phyloP scores from a whole-genome alignment of 2,888 invertebrate genomes.

The Heteropelma amictum region DNA sequence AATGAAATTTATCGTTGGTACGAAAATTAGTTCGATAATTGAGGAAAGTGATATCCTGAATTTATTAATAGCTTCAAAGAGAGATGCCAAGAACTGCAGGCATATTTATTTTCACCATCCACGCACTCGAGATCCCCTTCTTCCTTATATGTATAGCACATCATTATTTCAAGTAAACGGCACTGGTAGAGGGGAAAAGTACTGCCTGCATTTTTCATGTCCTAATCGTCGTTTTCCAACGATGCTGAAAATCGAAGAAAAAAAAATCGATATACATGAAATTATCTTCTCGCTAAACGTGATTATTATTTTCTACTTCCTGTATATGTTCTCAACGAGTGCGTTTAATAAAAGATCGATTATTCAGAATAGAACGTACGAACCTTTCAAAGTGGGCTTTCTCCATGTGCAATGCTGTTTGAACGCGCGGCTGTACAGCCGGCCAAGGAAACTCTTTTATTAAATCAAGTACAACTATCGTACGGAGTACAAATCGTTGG shows the following conservation, averaged over 20 bases:
- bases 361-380: not conserved
- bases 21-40: slow-evolving; percentile 42
- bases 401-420: no score
- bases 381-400: not conserved
- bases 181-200: not conserved
- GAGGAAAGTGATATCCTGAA: slow-evolving; percentile 3
- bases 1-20: slow-evolving; percentile 26
- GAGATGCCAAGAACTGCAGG: not conserved
- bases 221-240: slow-evolving; percentile 6
- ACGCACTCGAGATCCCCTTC: not conserved
- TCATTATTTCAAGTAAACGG: slow-evolving; percentile 33
- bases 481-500: no score
- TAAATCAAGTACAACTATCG: no score
- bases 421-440: no score
- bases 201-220: slow-evolving; percentile 19
- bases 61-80: slow-evolving; percentile 7
- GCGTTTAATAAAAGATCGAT: not conserved
- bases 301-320: not conserved
- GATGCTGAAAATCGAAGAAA: not conserved
- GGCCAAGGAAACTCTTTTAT: no score
- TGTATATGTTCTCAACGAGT: not conserved
- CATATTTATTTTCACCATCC: not conserved
- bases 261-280: slow-evolving; percentile 4
- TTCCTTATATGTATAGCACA: not conserved
- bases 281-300: not conserved